These are phyloP conservation scores for Valencia hispanica DNA, from an alignment of 2,797 vertebrate species.

Conservation along the genomic window DNA sequence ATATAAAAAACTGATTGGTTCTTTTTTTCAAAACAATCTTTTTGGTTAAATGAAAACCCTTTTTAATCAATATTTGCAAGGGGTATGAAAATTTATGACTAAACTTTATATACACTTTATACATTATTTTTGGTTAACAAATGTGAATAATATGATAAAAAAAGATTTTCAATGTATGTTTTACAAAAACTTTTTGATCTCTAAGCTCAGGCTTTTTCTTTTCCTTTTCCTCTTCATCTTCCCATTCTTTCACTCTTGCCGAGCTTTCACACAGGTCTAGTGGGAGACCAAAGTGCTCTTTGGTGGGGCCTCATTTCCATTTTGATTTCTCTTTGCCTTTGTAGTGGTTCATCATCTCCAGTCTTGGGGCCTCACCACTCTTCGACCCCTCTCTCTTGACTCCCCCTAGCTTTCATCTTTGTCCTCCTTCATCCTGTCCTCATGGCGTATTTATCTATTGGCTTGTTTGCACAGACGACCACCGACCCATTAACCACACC, in stretches of 20 bases:
- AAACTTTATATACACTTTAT: not conserved
- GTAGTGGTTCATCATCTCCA: slow-evolving; percentile 71
- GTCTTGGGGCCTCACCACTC: slow-evolving; percentile 49
- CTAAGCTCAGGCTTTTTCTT: not conserved
- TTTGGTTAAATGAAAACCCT: not conserved
- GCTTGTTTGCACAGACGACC: slow-evolving; percentile 58
- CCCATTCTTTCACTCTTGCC: slow-evolving; percentile 29
- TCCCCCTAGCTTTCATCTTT: slow-evolving; percentile 66
- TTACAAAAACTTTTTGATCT: slow-evolving; percentile 10
- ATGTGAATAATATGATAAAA: not conserved
- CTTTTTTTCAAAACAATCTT: not conserved
- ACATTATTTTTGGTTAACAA: not conserved
- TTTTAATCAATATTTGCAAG: not conserved
- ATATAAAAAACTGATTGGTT: too few relatives aligned
- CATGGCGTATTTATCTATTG: slow-evolving; percentile 64
- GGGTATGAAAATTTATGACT: not conserved
- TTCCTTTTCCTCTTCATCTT: slow-evolving; percentile 2
- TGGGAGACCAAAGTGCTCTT: slow-evolving; percentile 62
- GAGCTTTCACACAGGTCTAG: slow-evolving; percentile 62
- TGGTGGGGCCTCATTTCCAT: slow-evolving; percentile 75
- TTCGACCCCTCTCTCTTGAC: slow-evolving; percentile 62
- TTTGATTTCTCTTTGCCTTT: slow-evolving; percentile 78
- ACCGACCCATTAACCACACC: slow-evolving; percentile 62
- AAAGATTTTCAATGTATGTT: slow-evolving; percentile 8
- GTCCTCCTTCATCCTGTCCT: slow-evolving; percentile 57